Evolutionary conservation across 2,888 invertebrate species (phyloP).

Genomic region (Nesidiocoris tenuis): DNA sequence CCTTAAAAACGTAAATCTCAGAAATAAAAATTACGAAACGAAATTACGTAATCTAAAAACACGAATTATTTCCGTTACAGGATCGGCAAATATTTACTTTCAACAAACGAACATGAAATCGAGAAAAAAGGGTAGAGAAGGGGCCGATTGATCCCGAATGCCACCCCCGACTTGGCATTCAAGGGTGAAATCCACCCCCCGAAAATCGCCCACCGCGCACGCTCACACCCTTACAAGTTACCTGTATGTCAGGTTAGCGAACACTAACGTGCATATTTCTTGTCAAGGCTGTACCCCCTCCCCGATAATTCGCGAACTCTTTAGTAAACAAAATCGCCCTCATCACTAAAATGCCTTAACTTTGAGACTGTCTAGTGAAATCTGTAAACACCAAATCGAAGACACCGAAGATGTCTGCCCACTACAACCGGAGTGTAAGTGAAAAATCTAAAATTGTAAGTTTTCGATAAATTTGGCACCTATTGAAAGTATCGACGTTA

Average conservation of each 20-base stretch:
- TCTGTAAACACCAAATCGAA: too few relatives aligned
- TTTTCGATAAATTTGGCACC: too few relatives aligned
- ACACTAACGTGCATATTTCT: neutral
- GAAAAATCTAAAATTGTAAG: neutral
- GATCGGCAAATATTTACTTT: too few relatives aligned
- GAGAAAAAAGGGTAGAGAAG: neutral
- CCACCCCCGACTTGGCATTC: neutral
- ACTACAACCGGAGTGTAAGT: neutral
- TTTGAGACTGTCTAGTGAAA: too few relatives aligned
- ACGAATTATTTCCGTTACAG: too few relatives aligned
- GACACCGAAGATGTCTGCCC: neutral
- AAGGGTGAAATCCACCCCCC: neutral
- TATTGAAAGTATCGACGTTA: too few relatives aligned
- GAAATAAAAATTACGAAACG: too few relatives aligned
- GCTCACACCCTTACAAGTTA: neutral
- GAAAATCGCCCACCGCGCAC: neutral
- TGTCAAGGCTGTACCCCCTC: neutral
- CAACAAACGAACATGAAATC: too few relatives aligned
- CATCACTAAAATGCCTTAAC: too few relatives aligned
- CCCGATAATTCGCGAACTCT: neutral
- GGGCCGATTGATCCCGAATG: neutral
- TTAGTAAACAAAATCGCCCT: neutral
- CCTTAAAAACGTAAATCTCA: too few relatives aligned
- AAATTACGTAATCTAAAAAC: too few relatives aligned
- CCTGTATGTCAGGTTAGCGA: neutral